Percentiles rank a stretch among this genome's conserved stretches.
These are phyloP conservation scores for Etheostoma nigrum DNA, from an alignment of 2,797 vertebrate genomes.

Conservation along the genomic window DNA sequence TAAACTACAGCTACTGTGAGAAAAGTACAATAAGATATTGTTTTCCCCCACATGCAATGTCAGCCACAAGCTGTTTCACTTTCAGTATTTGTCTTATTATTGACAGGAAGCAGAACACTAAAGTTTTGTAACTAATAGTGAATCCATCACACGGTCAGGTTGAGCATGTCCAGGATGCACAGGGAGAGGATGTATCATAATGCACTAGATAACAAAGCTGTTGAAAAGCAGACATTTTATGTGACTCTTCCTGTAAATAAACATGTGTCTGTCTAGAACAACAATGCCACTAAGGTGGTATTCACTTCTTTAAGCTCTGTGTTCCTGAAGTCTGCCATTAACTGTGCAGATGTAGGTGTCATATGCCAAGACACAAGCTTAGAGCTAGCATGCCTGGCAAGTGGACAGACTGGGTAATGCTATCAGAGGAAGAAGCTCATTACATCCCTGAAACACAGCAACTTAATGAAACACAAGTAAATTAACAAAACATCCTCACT, in stretches of 20 bases:
- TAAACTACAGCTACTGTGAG: slow-evolving; percentile 16
- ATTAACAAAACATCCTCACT: too few relatives aligned
- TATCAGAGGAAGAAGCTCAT: slow-evolving; percentile 73
- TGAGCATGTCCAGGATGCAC: not conserved
- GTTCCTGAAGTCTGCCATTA: slow-evolving; percentile 30
- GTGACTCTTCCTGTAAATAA: not conserved
- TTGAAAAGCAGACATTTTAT: not conserved
- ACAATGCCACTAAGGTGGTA: not conserved
- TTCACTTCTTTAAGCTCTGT: slow-evolving; percentile 9
- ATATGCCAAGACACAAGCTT: slow-evolving; percentile 27
- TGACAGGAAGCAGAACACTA: slow-evolving; percentile 13
- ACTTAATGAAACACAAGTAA: too few relatives aligned
- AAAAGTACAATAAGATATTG: slow-evolving; percentile 27
- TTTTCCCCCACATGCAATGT: slow-evolving; percentile 29
- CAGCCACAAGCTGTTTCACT: slow-evolving; percentile 43
- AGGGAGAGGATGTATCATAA: not conserved
- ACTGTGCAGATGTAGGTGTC: slow-evolving; percentile 26
- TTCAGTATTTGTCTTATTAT: slow-evolving; percentile 18
- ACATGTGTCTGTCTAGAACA: slow-evolving; percentile 7
- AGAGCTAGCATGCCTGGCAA: slow-evolving; percentile 33
- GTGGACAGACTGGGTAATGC: slow-evolving; percentile 26
- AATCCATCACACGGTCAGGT: not conserved
- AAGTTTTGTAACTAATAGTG: not conserved
- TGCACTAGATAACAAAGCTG: slow-evolving; percentile 1
- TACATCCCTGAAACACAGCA: slow-evolving; percentile 35